Percentiles rank a stretch among this genome's conserved stretches.
These are phyloP conservation scores for Phortica okadai DNA, from an alignment of 2,888 invertebrate genomes.

Conservation along the genomic window DNA sequence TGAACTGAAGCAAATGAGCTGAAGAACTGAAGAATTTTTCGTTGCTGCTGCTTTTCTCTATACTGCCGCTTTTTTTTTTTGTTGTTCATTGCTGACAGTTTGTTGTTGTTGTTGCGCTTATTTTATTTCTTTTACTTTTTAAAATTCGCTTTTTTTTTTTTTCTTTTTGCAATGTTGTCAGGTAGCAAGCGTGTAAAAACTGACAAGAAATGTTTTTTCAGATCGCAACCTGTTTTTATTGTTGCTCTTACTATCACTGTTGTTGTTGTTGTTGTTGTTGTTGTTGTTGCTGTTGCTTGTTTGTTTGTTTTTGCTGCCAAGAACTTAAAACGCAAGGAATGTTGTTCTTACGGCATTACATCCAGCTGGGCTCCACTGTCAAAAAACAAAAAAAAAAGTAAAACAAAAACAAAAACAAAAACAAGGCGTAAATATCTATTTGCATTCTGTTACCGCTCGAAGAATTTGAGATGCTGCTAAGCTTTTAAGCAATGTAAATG, in stretches of 20 bases:
- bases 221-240: conserved; percentile 28
- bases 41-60: background rate
- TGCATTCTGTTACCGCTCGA: too few species aligned
- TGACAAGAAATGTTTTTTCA: conserved; percentile 11
- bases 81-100: background rate
- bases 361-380: conserved; percentile 1
- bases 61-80: background rate
- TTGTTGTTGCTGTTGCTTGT: conserved; percentile 1
- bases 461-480: too few species aligned
- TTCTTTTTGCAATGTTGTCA: conserved; percentile 1
- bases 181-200: background rate
- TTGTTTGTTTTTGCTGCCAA: background rate
- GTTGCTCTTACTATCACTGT: background rate
- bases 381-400: background rate
- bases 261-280: background rate
- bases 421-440: background rate
- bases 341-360: conserved; percentile 28
- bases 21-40: conserved; percentile 2
- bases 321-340: conserved; percentile 14
- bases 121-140: background rate
- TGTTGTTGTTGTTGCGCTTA: conserved; percentile 1
- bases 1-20: background rate
- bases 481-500: too few species aligned
- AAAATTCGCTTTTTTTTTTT: background rate
- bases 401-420: background rate